phyloP scores from a whole-genome alignment of 2,113 vertebrate genomes.

The Oryzias woworae region DNA sequence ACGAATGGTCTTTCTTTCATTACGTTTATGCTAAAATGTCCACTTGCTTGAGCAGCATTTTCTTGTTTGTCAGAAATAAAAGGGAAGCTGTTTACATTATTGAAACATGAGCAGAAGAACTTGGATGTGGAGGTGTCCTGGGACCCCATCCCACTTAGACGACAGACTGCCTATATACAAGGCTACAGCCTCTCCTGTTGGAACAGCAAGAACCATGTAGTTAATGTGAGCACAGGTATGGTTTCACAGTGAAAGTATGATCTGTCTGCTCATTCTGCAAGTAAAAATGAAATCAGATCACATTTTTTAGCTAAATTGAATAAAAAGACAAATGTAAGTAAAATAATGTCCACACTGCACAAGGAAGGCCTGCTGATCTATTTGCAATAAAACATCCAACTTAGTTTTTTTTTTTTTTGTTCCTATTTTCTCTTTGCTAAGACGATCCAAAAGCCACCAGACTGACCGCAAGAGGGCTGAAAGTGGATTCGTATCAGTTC shows the following conservation, averaged over 20 bases:
- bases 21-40: not conserved
- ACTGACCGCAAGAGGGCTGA: slow-evolving; percentile 38
- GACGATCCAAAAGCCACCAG: slow-evolving; percentile 21
- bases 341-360: not conserved
- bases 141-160: slow-evolving; percentile 25
- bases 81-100: not conserved
- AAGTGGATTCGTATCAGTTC: slow-evolving; percentile 37
- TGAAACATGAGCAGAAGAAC: slow-evolving; percentile 3
- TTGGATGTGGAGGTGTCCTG: slow-evolving; percentile 50
- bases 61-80: slow-evolving; percentile 25
- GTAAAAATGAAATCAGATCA: not conserved
- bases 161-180: slow-evolving; percentile 54
- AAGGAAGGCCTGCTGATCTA: not conserved
- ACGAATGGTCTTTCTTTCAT: not conserved
- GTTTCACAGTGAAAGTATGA: not conserved
- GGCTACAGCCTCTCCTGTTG: slow-evolving; percentile 50
- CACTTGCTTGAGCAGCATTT: not conserved
- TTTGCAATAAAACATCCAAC: not conserved
- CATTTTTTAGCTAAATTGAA: too few species aligned
- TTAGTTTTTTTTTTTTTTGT: not conserved
- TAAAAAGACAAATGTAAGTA: too few species aligned
- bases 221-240: slow-evolving; percentile 43
- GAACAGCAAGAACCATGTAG: fast-evolving
- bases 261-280: not conserved
- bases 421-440: slow-evolving; percentile 7